Conservation (phyloP, 2,888 invertebrate species). For the Drosophila pseudotalamancana region DNA sequence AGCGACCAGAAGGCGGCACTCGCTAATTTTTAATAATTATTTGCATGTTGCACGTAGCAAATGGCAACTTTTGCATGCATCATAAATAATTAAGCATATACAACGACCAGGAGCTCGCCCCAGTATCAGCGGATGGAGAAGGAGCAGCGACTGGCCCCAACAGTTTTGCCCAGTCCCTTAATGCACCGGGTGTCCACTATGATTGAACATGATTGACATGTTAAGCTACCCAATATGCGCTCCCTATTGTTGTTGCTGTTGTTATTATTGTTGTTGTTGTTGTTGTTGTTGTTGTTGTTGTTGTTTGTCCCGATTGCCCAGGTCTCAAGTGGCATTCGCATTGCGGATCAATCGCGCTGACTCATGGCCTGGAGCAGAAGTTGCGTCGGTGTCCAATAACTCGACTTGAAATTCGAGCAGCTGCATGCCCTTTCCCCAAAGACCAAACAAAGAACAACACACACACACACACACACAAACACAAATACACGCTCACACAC, state of each 20-base stretch:
- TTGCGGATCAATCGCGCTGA: constrained; percentile 45
- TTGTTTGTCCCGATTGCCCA: background rate
- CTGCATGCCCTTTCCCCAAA: background rate
- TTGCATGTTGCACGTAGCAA: constrained; percentile 65
- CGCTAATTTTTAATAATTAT: constrained; percentile 78
- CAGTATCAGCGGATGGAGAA: background rate
- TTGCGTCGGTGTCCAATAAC: constrained; percentile 38
- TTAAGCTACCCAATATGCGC: constrained; percentile 8
- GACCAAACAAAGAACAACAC: background rate
- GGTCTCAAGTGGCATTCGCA: constrained; percentile 37
- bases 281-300: background rate
- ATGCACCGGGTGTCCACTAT: constrained; percentile 2
- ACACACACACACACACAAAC: constrained; percentile 20
- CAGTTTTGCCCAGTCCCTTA: background rate
- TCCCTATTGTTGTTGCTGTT: background rate
- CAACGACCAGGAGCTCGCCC: background rate
- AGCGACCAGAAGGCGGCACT: constrained; percentile 25
- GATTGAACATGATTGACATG: constrained; percentile 60
- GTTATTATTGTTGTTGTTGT: background rate
- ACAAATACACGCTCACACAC: constrained; percentile 1
- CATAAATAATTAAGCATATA: constrained; percentile 69
- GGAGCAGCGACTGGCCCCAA: background rate
- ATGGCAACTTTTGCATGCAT: constrained; percentile 36
- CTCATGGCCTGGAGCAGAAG: constrained; percentile 30
- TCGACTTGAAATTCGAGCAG: constrained; percentile 30